Evolutionary conservation across 2,113 vertebrate species (phyloP).

Genomic region (Trinectes maculatus): DNA sequence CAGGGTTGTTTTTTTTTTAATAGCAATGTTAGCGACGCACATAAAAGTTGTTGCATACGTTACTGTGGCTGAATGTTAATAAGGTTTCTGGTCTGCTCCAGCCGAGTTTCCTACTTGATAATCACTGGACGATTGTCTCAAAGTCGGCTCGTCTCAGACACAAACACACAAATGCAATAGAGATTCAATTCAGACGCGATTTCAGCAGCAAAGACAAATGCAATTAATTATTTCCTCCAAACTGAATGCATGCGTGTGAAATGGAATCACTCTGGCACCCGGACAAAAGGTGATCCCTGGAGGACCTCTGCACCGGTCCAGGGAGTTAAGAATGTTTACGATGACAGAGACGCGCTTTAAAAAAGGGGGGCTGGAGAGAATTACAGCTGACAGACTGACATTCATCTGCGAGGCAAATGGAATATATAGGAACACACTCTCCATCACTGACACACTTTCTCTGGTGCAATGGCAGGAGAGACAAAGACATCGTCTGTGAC

Average conservation of each 20-base stretch:
- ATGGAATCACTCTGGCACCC: conserved; percentile 44
- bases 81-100: conserved; percentile 8
- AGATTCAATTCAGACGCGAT: conserved; percentile 15
- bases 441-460: conserved; percentile 59
- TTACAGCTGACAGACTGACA: conserved; percentile 50
- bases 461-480: conserved; percentile 51
- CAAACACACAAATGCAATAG: conserved; percentile 6
- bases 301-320: neutral
- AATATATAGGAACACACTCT: conserved; percentile 54
- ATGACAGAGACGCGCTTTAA: conserved; percentile 24
- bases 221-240: conserved; percentile 44
- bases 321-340: conserved; percentile 44
- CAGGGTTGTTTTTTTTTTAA: conserved; percentile 50
- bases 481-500: conserved; percentile 70
- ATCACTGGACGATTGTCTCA: conserved; percentile 2
- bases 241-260: conserved; percentile 17
- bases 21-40: conserved; percentile 22
- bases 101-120: conserved; percentile 10
- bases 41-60: conserved; percentile 46
- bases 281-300: conserved; percentile 19
- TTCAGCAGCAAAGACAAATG: conserved; percentile 43
- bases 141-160: neutral
- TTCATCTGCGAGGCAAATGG: conserved; percentile 51
- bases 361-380: conserved; percentile 26
- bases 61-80: conserved; percentile 13